A percentile compares a stretch with the other conserved stretches of the same genome.
These are phyloP conservation scores for Labroides dimidiatus DNA, from an alignment of 2,797 vertebrate genomes.

Conservation along the genomic window DNA sequence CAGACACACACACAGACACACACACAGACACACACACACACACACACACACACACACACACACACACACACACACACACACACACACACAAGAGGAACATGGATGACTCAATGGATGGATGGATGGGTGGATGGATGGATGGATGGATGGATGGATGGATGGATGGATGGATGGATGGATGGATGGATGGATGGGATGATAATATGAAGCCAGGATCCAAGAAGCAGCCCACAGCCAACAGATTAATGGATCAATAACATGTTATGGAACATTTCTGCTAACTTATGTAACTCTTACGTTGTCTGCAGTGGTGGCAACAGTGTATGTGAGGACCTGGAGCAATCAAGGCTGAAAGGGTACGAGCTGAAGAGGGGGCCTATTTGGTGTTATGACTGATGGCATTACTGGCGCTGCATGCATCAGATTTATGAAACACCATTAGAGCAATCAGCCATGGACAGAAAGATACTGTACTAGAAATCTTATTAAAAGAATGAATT, in stretches of 20 bases:
- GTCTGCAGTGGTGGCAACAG: not conserved
- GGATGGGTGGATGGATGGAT: not conserved
- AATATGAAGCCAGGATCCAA: conserved; percentile 9
- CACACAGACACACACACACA: not conserved
- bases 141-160: too few relatives aligned
- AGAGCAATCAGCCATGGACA: too few relatives aligned
- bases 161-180: conserved; percentile 22
- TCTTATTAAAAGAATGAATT: too few relatives aligned
- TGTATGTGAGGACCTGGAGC: not conserved
- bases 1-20: too few relatives aligned
- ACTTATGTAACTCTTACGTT: not conserved
- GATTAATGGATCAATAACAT: conserved; percentile 50
- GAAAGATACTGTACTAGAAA: too few relatives aligned
- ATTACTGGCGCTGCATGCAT: too few relatives aligned
- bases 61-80: conserved; percentile 2
- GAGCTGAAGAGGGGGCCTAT: too few relatives aligned
- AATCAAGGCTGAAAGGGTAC: not conserved
- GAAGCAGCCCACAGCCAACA: conserved; percentile 35
- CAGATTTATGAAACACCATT: too few relatives aligned
- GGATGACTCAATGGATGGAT: conserved; percentile 1
- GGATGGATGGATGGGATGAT: not conserved
- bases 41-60: not conserved
- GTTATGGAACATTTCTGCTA: conserved; percentile 12
- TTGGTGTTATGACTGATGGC: too few relatives aligned
- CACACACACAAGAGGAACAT: conserved; percentile 1